phyloP scores from a whole-genome alignment of 2,113 vertebrate species.

The Paratilapia polleni region DNA sequence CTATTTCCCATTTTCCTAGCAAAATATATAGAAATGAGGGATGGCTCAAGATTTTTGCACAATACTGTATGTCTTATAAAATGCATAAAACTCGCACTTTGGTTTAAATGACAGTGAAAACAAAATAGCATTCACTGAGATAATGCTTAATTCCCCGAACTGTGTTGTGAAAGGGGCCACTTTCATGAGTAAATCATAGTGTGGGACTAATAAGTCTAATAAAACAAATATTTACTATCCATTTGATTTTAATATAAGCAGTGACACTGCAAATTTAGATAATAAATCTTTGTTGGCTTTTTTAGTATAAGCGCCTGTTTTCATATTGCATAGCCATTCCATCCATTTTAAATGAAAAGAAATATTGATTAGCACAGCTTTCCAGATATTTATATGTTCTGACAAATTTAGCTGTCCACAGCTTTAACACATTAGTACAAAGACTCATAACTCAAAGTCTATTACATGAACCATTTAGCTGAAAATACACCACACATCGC shows the following conservation, averaged over 20 bases:
- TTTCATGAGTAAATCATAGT: neutral
- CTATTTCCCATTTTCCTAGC: too few species aligned
- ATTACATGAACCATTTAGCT: neutral
- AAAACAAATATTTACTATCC: neutral
- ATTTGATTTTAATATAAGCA: constrained; percentile 1
- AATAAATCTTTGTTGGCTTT: neutral
- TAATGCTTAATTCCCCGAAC: neutral
- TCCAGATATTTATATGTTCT: neutral
- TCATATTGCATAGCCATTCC: neutral
- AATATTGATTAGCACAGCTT: neutral
- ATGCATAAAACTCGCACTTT: neutral
- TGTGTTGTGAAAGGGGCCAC: neutral
- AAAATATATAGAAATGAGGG: too few species aligned
- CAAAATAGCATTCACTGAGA: neutral
- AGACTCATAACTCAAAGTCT: neutral
- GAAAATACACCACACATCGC: neutral
- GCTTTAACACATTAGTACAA: neutral
- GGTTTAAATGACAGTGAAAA: neutral
- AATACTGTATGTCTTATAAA: neutral
- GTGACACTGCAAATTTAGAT: neutral
- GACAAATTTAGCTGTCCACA: neutral
- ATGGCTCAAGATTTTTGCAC: too few species aligned
- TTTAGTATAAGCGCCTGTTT: neutral
- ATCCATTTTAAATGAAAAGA: neutral
- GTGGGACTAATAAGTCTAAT: neutral